These are phyloP conservation scores for Spheniscus mendiculus DNA, from an alignment of 2,113 vertebrate species.

Conservation along the genomic window DNA sequence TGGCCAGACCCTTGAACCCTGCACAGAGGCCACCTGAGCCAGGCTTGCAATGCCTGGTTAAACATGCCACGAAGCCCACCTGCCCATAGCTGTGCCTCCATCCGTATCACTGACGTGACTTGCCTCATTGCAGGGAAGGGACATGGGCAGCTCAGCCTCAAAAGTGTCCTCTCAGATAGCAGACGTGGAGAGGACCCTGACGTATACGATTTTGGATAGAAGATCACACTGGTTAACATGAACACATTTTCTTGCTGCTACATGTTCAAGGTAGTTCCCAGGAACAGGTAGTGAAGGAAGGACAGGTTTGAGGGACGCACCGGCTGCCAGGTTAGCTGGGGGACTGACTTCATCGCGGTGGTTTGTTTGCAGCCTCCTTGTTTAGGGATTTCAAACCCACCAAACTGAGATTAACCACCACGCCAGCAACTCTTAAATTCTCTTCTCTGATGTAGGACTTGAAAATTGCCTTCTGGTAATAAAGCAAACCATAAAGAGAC, in stretches of 20 bases:
- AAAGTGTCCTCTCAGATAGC: background rate
- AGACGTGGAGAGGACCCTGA: background rate
- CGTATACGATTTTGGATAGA: background rate
- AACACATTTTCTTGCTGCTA: background rate
- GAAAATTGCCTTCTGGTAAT: background rate
- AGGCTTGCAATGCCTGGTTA: background rate
- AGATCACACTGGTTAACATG: background rate
- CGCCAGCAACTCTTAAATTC: background rate
- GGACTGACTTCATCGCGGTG: background rate
- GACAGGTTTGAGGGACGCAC: background rate
- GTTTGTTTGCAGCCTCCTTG: background rate
- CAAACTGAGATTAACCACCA: background rate
- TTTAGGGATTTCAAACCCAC: background rate
- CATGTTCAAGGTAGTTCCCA: background rate
- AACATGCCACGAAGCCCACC: background rate
- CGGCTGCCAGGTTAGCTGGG: background rate
- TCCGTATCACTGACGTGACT: accelerated
- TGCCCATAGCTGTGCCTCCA: background rate
- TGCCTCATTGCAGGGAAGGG: background rate
- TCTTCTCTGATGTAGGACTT: background rate
- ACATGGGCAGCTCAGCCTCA: background rate
- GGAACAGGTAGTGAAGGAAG: background rate
- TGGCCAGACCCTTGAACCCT: background rate
- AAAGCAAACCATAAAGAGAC: background rate
- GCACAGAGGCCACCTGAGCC: background rate